Evolutionary conservation across 2,888 invertebrate genomes (phyloP), one percentile per base, ranked within the genome.

Genomic region (Rhagonycha fulva): DNA sequence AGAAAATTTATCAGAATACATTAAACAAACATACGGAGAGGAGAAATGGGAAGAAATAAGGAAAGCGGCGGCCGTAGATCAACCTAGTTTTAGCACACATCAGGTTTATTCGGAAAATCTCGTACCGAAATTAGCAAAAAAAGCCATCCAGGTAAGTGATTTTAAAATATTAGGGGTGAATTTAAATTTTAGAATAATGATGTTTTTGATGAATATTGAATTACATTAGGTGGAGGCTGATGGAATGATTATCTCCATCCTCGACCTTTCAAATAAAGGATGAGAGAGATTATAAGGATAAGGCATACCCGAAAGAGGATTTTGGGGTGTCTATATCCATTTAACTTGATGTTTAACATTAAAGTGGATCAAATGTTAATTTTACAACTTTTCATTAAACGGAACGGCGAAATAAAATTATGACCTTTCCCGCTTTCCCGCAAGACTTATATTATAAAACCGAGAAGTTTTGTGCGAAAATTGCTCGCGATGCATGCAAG

Each of bases 21-120:
- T 99, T 85, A 94, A 95, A 78, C 92, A 94, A 84, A 94, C 93
- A n/a, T 98, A 97, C 88, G 98, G 98, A 0, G 97, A 98, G 85
- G 96, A 96, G 74, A 92, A 94, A 83, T 98, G 98, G 98, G 96
- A 97, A 83, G 95, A 96, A 85, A 96, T 98, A 78, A 89, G 97
- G 74, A 89, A 94, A 75, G 93, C 94, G 83, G 96, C 96, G 0
- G 92, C 93, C n/a, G 94, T 98, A 14, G 95, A 96, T 81, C 94
- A 95, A 81, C 94, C 96, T 5, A 94, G 95, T 73, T 96, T 96
- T 89, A 93, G 95, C 83, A 95, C 95, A 14, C 98, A 98, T 88
- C 96, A 97, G 87, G 96, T 97, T 62, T 98, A 98, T 89, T 94
- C 96, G 1, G 98, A 98, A 88, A 95, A 93, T 82, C 89, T 97